Percentiles rank a stretch among this genome's conserved stretches.
phyloP scores from a whole-genome alignment of 2,888 invertebrate genomes.

The Nipponacmea schrenckii region DNA sequence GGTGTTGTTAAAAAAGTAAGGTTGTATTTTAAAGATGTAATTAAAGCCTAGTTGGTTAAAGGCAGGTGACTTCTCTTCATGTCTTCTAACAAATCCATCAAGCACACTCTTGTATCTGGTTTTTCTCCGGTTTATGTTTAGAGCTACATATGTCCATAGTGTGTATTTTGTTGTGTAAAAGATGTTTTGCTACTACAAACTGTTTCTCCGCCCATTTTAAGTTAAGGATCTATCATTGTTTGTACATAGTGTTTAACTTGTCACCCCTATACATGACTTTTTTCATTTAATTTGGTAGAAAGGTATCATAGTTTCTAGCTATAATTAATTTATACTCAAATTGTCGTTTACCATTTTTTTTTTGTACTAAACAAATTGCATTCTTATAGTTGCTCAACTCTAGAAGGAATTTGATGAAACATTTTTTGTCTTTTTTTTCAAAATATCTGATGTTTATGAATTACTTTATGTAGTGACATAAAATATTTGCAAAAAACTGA shows the following conservation, averaged over 20 bases:
- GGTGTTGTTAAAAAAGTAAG: conserved; percentile 5
- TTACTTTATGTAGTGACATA: no score
- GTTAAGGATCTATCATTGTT: neutral
- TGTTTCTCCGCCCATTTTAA: neutral
- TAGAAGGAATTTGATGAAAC: no score
- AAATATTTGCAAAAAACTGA: no score
- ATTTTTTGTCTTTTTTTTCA: no score
- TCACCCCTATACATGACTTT: neutral
- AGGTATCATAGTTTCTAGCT: no score
- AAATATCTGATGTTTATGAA: no score
- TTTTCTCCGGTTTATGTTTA: neutral
- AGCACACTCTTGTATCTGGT: neutral
- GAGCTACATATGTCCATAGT: neutral
- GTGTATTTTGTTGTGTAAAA: neutral
- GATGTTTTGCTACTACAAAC: conserved; percentile 7
- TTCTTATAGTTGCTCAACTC: no score
- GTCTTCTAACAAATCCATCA: conserved; percentile 1
- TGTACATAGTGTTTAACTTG: neutral
- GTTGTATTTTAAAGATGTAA: conserved; percentile 1
- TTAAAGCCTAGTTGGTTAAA: neutral
- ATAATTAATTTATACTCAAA: no score
- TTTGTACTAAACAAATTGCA: no score
- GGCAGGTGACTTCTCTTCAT: conserved; percentile 5
- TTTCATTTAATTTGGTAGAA: neutral
- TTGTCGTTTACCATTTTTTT: no score